Evolutionary conservation across 2,888 invertebrate genomes (phyloP), one percentile per base, ranked within the genome.

Genomic region (Drosophila antonietae): DNA sequence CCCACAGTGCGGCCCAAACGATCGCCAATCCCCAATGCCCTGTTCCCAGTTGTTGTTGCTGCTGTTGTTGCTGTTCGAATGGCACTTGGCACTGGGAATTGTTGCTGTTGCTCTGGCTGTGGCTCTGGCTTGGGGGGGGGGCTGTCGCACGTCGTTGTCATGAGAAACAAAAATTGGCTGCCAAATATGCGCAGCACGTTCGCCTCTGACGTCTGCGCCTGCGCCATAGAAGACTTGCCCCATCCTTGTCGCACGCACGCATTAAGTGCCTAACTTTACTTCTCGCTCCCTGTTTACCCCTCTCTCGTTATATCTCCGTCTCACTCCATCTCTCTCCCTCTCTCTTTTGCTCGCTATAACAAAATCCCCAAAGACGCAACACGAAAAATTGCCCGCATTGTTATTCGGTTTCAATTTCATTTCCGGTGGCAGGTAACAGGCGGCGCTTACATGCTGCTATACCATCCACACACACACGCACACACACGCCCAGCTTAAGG

Each of bases 131-230:
- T 28, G 39, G 55, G 14, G 39, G 55, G 14, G 51, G 55, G 43
- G 65, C 41, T 46, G 82, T 68, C 85, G 76, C 83, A 88, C 83
- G 80, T 84, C 86, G 80, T 56, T 53, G 51, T 51, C 80, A 75
- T 51, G 68, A 60, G 67, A 72, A 61, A 59, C 28, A 31, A 41
- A 83, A 65, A 73, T 64, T 39, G 55, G 33, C 66, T 64, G 71
- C 66, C 75, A 56, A 74, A 72, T 85, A 84, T 84, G 83, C 84
- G 44, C 39, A 66, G 68, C 84, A 84, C 84, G 90, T 84, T 49
- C 68, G 55, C 58, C 71, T 88, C 84, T 84, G 84, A 84, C 84
- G 84, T 84, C 86, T 78, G 76, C 88, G 89, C 69, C 81, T 81
- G 81, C 68, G 83, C 74, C 80, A 77, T 77, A 72, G 78, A 59